Conservation (phyloP, 2,888 invertebrate genomes). For the Paralinhomoeus sp. region DNA sequence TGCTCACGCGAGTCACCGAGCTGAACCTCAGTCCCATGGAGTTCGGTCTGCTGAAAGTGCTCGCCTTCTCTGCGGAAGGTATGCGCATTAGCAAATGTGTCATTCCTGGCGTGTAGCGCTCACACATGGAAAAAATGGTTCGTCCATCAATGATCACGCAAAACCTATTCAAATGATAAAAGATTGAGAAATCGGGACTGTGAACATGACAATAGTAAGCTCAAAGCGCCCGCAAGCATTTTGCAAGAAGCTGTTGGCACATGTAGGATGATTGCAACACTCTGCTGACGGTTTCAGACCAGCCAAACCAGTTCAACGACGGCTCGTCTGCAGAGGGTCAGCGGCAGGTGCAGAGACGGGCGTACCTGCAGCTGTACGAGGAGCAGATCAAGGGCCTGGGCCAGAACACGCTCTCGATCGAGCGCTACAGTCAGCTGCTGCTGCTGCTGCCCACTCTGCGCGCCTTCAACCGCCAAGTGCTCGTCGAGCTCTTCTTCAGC, state of each 20-base stretch:
- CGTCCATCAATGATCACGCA: too few species aligned
- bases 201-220: too few species aligned
- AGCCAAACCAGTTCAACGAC: too few species aligned
- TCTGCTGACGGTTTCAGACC: too few species aligned
- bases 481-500: slow-evolving; percentile 77
- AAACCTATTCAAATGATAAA: too few species aligned
- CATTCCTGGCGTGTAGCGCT: too few species aligned
- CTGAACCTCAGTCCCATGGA: slow-evolving; percentile 14
- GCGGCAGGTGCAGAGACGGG: slow-evolving; percentile 40
- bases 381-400: slow-evolving; percentile 11
- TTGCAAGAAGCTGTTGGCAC: too few species aligned
- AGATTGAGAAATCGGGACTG: too few species aligned
- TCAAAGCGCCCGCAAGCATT: too few species aligned
- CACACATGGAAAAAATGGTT: too few species aligned
- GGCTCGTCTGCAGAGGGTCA: slow-evolving; percentile 26
- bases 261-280: too few species aligned
- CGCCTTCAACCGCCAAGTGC: slow-evolving; percentile 39
- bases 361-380: slow-evolving; percentile 37
- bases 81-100: too few species aligned
- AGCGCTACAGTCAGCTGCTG: slow-evolving; percentile 15
- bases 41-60: slow-evolving; percentile 21
- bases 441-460: slow-evolving; percentile 37
- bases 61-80: slow-evolving; percentile 21
- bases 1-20: slow-evolving; percentile 10
- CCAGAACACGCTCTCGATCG: slow-evolving; percentile 6